Conservation (phyloP, 2,797 vertebrate genomes). For the Urocyon cinereoargenteus region DNA sequence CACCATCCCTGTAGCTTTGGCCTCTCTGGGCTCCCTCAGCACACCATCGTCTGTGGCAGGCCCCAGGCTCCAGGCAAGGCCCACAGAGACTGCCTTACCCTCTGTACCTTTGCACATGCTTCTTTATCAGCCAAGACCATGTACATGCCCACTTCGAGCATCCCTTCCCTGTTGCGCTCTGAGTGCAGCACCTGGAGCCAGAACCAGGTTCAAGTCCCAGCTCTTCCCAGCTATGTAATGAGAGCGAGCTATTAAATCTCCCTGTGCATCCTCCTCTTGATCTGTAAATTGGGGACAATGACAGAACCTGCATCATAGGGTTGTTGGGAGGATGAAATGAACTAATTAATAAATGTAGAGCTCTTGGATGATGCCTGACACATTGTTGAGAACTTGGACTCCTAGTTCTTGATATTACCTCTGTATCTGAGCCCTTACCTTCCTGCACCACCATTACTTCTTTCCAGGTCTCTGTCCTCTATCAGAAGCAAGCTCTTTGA, state of each 20-base stretch:
- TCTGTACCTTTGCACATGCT: background rate
- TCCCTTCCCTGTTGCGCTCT: background rate
- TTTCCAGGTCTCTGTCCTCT: background rate
- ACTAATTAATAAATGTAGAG: background rate
- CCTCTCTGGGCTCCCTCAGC: background rate
- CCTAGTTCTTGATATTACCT: background rate
- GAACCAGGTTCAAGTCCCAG: background rate
- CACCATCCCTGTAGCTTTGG: background rate
- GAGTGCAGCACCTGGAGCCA: background rate
- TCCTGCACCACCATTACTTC: background rate
- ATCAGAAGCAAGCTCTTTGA: background rate
- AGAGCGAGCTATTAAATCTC: background rate
- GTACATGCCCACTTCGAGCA: background rate
- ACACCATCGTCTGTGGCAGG: background rate
- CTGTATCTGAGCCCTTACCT: background rate
- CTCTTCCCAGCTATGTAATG: background rate
- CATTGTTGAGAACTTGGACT: background rate
- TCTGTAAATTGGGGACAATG: background rate
- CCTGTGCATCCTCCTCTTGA: background rate
- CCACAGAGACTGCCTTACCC: background rate
- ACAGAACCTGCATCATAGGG: background rate
- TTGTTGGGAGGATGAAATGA: conserved; percentile 5
- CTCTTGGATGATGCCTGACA: background rate
- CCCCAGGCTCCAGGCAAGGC: background rate
- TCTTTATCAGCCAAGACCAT: background rate